These are phyloP conservation scores for Trematomus loennbergii DNA, from an alignment of 2,113 vertebrate genomes.

Conservation along the genomic window DNA sequence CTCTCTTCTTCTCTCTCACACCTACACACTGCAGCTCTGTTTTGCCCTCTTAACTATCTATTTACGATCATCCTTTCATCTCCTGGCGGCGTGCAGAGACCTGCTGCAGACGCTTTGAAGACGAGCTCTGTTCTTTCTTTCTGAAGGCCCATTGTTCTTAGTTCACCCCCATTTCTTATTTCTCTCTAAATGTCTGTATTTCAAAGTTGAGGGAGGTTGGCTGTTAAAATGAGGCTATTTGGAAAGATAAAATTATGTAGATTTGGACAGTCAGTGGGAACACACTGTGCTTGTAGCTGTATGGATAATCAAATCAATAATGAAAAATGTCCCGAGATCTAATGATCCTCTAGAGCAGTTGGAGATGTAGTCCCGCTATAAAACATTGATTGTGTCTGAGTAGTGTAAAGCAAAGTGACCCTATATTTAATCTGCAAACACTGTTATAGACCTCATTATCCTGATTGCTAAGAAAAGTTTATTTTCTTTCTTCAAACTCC, in stretches of 20 bases:
- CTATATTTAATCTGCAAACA: not conserved
- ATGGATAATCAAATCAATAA: conserved; percentile 57
- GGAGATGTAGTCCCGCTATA: conserved; percentile 5
- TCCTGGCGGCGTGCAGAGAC: conserved; percentile 41
- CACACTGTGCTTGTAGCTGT: conserved; percentile 33
- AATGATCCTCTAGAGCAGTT: conserved; percentile 16
- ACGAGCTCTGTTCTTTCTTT: not conserved
- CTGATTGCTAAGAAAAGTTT: not conserved
- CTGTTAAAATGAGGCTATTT: conserved; percentile 12
- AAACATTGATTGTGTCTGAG: conserved; percentile 4
- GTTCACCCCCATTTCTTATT: not conserved
- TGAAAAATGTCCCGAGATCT: conserved; percentile 37
- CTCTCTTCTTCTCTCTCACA: not conserved
- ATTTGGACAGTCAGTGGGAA: conserved; percentile 21
- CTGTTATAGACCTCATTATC: not conserved
- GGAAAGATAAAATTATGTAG: conserved; percentile 1
- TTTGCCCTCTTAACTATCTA: conserved; percentile 26
- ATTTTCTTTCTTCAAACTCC: not conserved
- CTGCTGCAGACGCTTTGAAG: conserved; percentile 22
- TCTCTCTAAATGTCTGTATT: conserved; percentile 25
- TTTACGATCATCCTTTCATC: conserved; percentile 51
- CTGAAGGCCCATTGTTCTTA: conserved; percentile 7
- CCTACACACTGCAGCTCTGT: conserved; percentile 14
- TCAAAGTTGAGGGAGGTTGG: conserved; percentile 4
- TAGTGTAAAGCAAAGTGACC: not conserved